A percentile compares a stretch with the other conserved stretches of the same genome.
Conservation (phyloP, 2,797 vertebrate genomes). For the Thripadectes ignobilis region DNA sequence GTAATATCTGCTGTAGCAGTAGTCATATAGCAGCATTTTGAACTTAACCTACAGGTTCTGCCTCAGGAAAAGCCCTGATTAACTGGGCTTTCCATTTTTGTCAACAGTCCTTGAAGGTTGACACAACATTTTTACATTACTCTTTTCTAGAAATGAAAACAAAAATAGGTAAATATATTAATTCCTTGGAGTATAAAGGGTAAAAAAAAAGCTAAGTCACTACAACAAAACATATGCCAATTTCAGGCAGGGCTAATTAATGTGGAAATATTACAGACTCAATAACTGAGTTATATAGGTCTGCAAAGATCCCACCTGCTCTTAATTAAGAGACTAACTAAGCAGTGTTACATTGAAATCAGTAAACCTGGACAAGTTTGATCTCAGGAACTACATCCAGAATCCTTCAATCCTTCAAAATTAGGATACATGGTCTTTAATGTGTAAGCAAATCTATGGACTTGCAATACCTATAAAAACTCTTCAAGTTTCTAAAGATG, state of each 20-base stretch:
- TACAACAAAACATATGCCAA: not conserved
- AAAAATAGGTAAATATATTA: not conserved
- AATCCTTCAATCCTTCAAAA: not conserved
- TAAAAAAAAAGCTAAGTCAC: not conserved
- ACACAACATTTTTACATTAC: not conserved
- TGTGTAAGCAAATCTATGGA: not conserved
- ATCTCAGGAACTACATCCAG: not conserved
- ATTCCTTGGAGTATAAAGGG: not conserved
- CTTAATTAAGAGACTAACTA: not conserved
- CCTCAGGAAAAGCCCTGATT: not conserved
- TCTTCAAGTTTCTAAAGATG: not conserved
- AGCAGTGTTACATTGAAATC: not conserved
- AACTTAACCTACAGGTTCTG: not conserved
- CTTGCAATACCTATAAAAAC: not conserved
- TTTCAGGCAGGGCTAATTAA: not conserved
- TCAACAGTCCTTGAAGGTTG: not conserved
- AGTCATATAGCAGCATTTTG: not conserved
- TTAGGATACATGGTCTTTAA: not conserved
- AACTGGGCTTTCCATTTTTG: not conserved
- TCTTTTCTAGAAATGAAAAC: not conserved
- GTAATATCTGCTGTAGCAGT: not conserved
- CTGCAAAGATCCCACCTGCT: not conserved
- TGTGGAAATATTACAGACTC: fast-evolving
- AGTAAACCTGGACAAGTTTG: not conserved
- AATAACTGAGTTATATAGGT: fast-evolving